Base-by-base conservation (phyloP, 2,113 vertebrate genomes). In the Rhineura floridana region DNA sequence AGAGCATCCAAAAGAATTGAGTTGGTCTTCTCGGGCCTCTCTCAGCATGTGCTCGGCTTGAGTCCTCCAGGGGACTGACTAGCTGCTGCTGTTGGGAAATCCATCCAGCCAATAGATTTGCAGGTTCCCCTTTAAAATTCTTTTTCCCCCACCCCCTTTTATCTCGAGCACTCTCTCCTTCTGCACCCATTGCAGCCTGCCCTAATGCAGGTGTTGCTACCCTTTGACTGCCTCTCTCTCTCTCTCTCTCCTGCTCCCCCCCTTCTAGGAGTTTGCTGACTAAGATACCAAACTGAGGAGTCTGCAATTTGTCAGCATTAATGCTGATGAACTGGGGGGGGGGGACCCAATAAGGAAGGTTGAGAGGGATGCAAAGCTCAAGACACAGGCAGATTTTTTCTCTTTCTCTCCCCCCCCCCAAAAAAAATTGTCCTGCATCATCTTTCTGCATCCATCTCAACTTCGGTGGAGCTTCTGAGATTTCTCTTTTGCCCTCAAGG, bases 101-200 rank as follows among this genome's bases (percentile, higher is more conserved):
- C 10, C 23, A 30, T 39, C 62, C 75, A 79, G 30, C n/a, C 33
- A 87, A 55, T 30, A 44, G n/a, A 11, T 59, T 81, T 55, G 50
- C 67, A 73, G 28, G 67, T 81, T 81, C 39, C 39, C 78, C 78
- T 87, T 87, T 81, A 81, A 81, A 44, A 87, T 52, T 69, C 23
- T 36, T 7, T 39, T 33, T 13, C 10, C 44, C 25, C 28, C 42
- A 46, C 36, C 48, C 36, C n/a, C 10, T 30, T 44, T 44, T n/a
- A 39, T 81, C 77, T 63, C 62, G 39, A 70, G 21, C 11, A 0
- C 42, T 21, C 15, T 28, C 42, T 42, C 70, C 42, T 82, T 33
- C 79, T 21, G 67, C 42, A 42, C 23, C 33, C 50, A n/a, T 42
- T 81, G 79, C 79, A 82, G 79, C 30, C 79, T 48, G 42, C 10